Conservation (phyloP, 2,797 vertebrate species). For the Bryconaethiops microstoma region DNA sequence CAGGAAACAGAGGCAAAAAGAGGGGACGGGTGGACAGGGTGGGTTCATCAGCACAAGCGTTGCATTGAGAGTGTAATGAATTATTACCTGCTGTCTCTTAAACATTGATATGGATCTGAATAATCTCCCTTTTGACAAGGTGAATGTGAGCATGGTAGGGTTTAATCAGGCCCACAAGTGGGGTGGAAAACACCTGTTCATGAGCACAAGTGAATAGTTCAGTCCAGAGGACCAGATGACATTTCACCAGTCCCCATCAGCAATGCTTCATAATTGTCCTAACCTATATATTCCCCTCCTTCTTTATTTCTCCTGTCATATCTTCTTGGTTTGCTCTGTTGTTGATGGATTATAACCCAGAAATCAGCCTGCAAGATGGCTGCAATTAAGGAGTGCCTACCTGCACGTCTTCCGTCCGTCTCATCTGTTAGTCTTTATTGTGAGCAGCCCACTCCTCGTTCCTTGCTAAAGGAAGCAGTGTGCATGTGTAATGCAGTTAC, state of each 20-base stretch:
- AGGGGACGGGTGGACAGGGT: neutral
- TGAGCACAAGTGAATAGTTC: slow-evolving; percentile 69
- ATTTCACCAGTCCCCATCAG: slow-evolving; percentile 27
- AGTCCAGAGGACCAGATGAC: slow-evolving; percentile 60
- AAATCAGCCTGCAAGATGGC: slow-evolving; percentile 50
- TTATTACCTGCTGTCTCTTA: slow-evolving; percentile 69
- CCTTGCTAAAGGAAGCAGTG: slow-evolving; percentile 77
- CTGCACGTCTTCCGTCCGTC: slow-evolving; percentile 47
- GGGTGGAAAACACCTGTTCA: slow-evolving; percentile 77
- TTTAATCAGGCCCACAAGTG: slow-evolving; percentile 74
- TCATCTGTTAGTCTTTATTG: slow-evolving; percentile 68
- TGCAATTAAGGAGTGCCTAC: slow-evolving; percentile 54
- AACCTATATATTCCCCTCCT: slow-evolving; percentile 32
- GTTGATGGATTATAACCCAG: slow-evolving; percentile 16
- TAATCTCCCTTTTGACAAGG: slow-evolving; percentile 68
- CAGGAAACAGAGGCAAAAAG: slow-evolving; percentile 32
- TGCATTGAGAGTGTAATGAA: slow-evolving; percentile 53
- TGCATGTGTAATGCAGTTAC: slow-evolving; percentile 79
- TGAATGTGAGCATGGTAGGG: slow-evolving; percentile 70
- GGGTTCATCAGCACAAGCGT: slow-evolving; percentile 49
- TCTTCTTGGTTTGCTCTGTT: slow-evolving; percentile 49
- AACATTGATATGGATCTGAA: slow-evolving; percentile 63
- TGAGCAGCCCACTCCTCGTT: slow-evolving; percentile 72
- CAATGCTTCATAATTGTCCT: slow-evolving; percentile 48
- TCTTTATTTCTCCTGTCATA: slow-evolving; percentile 11